phyloP scores from a whole-genome alignment of 2,797 vertebrate species.

The Phalanger gymnotis region DNA sequence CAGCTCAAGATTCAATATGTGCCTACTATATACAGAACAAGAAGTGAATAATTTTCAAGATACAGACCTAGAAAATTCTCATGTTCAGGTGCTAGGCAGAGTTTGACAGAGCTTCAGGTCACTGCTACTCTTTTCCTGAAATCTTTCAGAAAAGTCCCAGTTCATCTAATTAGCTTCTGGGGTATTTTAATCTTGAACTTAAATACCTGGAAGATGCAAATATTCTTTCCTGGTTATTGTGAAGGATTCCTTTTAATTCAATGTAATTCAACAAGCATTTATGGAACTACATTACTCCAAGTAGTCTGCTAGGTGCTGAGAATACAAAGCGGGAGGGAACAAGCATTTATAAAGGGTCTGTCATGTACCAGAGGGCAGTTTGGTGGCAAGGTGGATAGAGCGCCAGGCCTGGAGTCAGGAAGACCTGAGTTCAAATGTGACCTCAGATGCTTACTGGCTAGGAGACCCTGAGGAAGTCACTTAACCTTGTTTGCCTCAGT shows the following conservation, averaged over 20 bases:
- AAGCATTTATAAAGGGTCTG: background rate
- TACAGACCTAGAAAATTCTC: conserved; percentile 5
- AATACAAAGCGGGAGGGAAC: background rate
- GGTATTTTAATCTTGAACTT: background rate
- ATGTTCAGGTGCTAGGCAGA: background rate
- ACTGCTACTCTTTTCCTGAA: background rate
- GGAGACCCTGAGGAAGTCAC: background rate
- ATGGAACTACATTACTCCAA: background rate
- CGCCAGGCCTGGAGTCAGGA: background rate
- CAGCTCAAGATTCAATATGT: background rate
- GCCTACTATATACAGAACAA: background rate
- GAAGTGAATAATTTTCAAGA: background rate
- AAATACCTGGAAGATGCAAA: background rate
- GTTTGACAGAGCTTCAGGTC: background rate
- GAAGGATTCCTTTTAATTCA: background rate
- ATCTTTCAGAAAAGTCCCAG: background rate
- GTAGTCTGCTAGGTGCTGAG: background rate
- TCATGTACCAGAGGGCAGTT: background rate
- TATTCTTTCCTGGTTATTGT: background rate
- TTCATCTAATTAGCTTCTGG: background rate
- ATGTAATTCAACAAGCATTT: background rate
- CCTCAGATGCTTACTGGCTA: background rate
- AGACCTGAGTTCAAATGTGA: background rate
- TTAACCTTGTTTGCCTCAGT: no score
- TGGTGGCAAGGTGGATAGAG: background rate